Evolutionary conservation across 2,888 invertebrate species (phyloP).

Genomic region (Acanthosepion esculentum): DNA sequence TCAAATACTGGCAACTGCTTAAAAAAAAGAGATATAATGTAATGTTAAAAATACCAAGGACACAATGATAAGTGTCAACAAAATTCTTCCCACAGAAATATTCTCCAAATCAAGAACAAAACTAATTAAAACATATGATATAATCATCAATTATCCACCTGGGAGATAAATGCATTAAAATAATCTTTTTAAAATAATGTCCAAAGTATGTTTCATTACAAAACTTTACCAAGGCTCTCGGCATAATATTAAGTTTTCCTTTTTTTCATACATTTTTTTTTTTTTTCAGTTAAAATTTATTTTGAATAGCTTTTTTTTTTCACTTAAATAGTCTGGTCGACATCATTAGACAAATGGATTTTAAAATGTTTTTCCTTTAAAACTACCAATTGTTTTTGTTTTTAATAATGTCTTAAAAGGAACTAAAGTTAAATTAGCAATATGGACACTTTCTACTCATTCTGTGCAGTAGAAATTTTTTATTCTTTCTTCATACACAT

Average conservation of each 20-base stretch:
- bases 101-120: too few species aligned
- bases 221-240: neutral
- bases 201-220: neutral
- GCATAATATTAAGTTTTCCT: neutral
- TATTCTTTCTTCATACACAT: neutral
- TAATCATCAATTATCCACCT: neutral
- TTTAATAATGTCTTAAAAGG: too few species aligned
- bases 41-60: too few species aligned
- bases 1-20: too few species aligned
- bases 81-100: too few species aligned
- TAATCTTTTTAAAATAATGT: neutral
- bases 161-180: neutral
- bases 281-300: neutral
- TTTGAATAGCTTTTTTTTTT: neutral
- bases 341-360: neutral
- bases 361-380: neutral
- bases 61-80: too few species aligned
- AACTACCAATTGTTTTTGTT: too few species aligned
- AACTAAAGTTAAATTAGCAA: neutral
- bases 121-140: neutral
- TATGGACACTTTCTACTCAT: neutral
- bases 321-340: neutral
- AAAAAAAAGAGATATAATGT: too few species aligned
- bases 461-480: neutral
- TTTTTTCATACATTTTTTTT: neutral